Evolutionary conservation across 2,797 vertebrate species (phyloP), one percentile per base, ranked within the genome.

Genomic region (Ataeniobius toweri): DNA sequence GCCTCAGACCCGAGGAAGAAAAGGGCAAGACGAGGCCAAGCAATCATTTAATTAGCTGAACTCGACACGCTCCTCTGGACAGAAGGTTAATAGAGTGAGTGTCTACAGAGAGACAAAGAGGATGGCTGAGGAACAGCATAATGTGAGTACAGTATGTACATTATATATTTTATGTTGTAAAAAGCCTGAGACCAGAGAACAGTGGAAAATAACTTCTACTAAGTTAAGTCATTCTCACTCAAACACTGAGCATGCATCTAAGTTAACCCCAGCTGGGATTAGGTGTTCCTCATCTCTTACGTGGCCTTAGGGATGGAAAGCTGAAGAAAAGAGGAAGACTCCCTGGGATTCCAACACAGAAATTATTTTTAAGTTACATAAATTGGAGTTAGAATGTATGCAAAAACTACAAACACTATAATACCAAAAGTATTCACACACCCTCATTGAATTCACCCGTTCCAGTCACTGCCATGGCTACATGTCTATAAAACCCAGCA

Each of bases 41-140:
- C 56, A 12, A 69, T 70, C 1, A 6, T 81, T 83, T 90, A 90
- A 90, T 91, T 83, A 86, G 79, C 85, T 36, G 65, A 44, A 80
- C 56, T 3, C 14, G 56, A 84, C 76, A 71, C 6, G 82, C 76
- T 87, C 85, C 3, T 84, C 71, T 75, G 82, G 61, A 71, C 74
- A 26, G 16, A 22, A 80, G 75, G 48, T 86, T 90, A 86, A 91
- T 85, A 80, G 85, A 56, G 31, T 71, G 28, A 58, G 51, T 39
- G 80, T 76, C 56, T 24, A 3, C 1, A 58, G 59, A 77, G 58
- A 80, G 65, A 16, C 46, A 46, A n/a, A 83, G 26, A 80, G 31
- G 18, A 50, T 0, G 22, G 20, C 51, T 28, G 72, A 26, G 31
- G 65, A 79, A 61, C n/a, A 65, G 41, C 56, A 46, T 68, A 58